Evolutionary conservation across 2,113 vertebrate species (phyloP).

Genomic region (Lagenorhynchus albirostris): DNA sequence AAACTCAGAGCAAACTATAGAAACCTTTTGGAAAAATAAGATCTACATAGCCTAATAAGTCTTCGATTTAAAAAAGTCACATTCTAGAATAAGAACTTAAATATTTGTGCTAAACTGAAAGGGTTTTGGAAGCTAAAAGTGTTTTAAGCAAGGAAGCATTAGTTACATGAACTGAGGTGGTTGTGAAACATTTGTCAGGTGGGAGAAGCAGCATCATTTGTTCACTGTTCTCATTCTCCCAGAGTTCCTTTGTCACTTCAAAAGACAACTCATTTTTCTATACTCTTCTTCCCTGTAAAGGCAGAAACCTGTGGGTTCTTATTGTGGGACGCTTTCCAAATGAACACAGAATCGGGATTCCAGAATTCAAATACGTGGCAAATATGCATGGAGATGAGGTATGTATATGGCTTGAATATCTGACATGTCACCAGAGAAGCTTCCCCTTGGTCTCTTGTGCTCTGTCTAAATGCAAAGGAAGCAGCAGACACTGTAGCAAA

Average conservation of each 20-base stretch:
- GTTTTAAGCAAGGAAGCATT: neutral
- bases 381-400: conserved; percentile 98
- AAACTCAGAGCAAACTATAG: neutral
- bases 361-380: conserved; percentile 95
- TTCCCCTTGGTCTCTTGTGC: neutral
- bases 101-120: conserved; percentile 7
- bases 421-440: conserved; percentile 60
- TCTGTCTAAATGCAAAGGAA: neutral
- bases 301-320: conserved; percentile 93
- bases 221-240: neutral
- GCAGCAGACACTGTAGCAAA: neutral
- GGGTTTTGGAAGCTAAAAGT: neutral
- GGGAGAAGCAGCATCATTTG: neutral
- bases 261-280: conserved; percentile 70
- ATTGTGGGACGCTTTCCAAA: conserved; percentile 87
- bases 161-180: neutral
- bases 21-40: conserved; percentile 20
- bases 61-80: neutral
- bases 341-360: conserved; percentile 89
- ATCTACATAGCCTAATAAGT: neutral
- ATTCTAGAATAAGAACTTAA: neutral
- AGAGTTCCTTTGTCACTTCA: conserved; percentile 57
- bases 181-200: neutral
- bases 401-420: conserved; percentile 67
- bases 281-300: conserved; percentile 82